Evolutionary conservation across 2,888 invertebrate species (phyloP), one percentile per base, ranked within the genome.

Genomic region (Acanthopleura granulata): DNA sequence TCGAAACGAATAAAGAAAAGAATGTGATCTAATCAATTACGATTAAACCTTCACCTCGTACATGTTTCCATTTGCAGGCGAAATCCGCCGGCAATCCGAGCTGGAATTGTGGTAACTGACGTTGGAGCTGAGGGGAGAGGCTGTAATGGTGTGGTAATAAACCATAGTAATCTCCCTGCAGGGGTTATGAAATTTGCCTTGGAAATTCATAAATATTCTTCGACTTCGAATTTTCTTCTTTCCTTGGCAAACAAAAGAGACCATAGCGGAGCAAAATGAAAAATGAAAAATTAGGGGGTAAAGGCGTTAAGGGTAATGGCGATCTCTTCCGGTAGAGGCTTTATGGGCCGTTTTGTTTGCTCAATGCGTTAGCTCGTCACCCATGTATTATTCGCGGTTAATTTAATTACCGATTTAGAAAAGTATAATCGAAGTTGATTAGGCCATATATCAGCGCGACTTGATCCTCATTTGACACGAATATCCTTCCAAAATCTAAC

Each of bases 121-220:
- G 57, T 12, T 22, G 57, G 18, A 22, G 57, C 18, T 18, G 12
- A 3, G 4, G 3, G 57, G 57, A 57, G 57, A 66, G 29, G 22
- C 29, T 16, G 66, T 27, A 22, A 6, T 27, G 16, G 25, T 27
- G 22, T 15, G 22, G 66, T 27, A 22, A 66, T 66, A 22, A 66
- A 66, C 22, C 29, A 22, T 16, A 22, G 29, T 66, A 66, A 66
- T 27, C 29, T 27, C 22, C 25, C 18, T 15, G 29, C 25, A 27
- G 66, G 25, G 66, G 66, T 66, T 66, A 66, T 66, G 66, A 66
- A 66, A 66, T 27, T 66, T 66, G 66, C 22, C 66, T 27, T 16
- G 29, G 66, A 66, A 66, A 66, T 66, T 66, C 66, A 66, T 66
- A 66, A 66, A 66, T 66, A 66, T 66, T 14, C 66, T 27, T 27